Evolutionary conservation across 1,140 invertebrate genomes (phyloP), one percentile per base, ranked within the genome.

Genomic region (Aphaenogaster floridana): DNA sequence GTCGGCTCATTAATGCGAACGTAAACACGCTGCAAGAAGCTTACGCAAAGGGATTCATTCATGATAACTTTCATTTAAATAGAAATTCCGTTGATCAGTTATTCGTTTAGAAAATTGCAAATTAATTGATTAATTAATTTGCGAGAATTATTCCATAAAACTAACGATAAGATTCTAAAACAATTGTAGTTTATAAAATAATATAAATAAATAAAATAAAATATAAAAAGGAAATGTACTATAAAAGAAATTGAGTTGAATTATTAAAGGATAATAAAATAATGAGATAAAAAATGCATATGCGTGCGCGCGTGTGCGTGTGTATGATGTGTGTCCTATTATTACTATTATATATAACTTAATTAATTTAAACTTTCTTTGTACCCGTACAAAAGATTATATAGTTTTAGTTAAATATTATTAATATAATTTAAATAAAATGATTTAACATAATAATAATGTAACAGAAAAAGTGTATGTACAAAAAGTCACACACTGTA

Each of bases 41-140:
- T 64, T 42, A n/a, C 5, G 11, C n/a, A 52, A 34, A 63, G 13
- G 8, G 17, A 21, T 80, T 80, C n/a, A 69, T 69, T 66, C 34
- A 69, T 6, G 7, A 1, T 0, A 42, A 1, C 11, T 81, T n/a
- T 81, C 9, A 39, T 68, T 36, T 77, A 77, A 61, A 9, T 5
- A 36, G n/a, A 79, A 79, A 39, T 13, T 39, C 34, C 8, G 5
- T 50, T 39, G 17, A 39, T 78, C 7, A n/a, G 3, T n/a, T 21
- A 15, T 21, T 42, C 5, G 3, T 11, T 6, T 68, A 45, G 9
- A 45, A 45, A 39, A 74, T 2, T 54, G 0, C 5, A 48, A 71
- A 57, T 21, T 71, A 69, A 69, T 69, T 48, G 9, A 7, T 54
- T 36, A 28, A 21, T 45, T 50, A 21, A 74, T 54, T 34, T 36